phyloP scores from a whole-genome alignment of 2,888 invertebrate species.

The Drosophila prostipennis region DNA sequence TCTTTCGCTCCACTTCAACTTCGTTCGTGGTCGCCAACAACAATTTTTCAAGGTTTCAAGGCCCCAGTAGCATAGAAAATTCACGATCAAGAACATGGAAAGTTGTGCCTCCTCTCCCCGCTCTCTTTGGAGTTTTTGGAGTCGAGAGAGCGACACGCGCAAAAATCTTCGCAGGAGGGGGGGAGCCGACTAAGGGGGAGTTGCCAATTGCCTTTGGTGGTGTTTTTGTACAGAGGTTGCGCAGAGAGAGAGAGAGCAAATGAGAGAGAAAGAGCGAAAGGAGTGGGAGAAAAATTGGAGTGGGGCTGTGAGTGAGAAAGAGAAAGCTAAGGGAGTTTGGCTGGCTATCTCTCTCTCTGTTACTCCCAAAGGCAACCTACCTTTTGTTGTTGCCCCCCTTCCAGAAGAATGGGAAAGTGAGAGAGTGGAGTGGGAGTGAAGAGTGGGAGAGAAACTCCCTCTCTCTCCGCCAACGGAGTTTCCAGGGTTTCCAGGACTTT shows the following conservation, averaged over 20 bases:
- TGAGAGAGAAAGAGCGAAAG: slow-evolving; percentile 20
- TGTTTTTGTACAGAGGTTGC: slow-evolving; percentile 65
- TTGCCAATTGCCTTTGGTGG: slow-evolving; percentile 58
- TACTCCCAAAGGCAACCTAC: slow-evolving; percentile 4
- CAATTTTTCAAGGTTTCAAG: slow-evolving; percentile 80
- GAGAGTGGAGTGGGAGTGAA: slow-evolving; percentile 5
- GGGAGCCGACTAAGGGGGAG: slow-evolving; percentile 59
- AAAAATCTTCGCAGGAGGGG: slow-evolving; percentile 37
- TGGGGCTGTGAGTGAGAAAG: slow-evolving; percentile 3
- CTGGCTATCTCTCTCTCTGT: slow-evolving; percentile 7
- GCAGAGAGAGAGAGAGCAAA: slow-evolving; percentile 55
- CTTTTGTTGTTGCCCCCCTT: slow-evolving; percentile 33
- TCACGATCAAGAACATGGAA: slow-evolving; percentile 83
- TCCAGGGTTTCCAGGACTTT: slow-evolving; percentile 54
- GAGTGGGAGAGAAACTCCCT: slow-evolving; percentile 4
- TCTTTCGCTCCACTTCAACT: slow-evolving; percentile 8
- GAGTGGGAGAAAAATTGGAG: slow-evolving; percentile 7
- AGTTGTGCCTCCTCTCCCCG: slow-evolving; percentile 58
- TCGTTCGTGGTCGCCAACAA: slow-evolving; percentile 38
- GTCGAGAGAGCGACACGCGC: slow-evolving; percentile 74
- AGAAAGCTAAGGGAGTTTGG: slow-evolving; percentile 25
- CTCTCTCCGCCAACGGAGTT: slow-evolving; percentile 12
- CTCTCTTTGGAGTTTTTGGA: slow-evolving; percentile 25
- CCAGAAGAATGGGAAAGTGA: slow-evolving; percentile 16
- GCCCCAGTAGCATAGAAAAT: slow-evolving; percentile 83